Percentiles rank a stretch among this genome's conserved stretches.
These are phyloP conservation scores for Himalopsyche anomala DNA, from an alignment of 2,888 invertebrate species.

Conservation along the genomic window DNA sequence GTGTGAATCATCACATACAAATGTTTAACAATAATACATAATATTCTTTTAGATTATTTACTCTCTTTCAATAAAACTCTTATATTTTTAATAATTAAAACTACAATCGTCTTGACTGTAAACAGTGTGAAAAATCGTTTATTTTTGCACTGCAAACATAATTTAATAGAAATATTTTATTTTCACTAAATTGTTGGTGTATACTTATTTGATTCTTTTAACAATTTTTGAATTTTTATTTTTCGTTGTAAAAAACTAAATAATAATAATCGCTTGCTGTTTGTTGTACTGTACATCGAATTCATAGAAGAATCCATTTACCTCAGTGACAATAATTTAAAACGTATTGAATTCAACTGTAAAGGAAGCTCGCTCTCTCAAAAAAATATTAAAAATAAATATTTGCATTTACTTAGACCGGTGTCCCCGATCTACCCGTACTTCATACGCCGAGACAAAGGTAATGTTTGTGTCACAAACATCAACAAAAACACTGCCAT, in stretches of 20 bases:
- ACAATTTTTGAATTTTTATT: too few species aligned
- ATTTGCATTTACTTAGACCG: conserved; percentile 62
- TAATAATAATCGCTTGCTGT: background rate
- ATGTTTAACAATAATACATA: too few species aligned
- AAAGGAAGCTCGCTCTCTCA: conserved; percentile 57
- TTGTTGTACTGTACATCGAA: background rate
- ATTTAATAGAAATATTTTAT: too few species aligned
- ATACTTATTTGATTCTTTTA: too few species aligned
- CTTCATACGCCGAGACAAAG: conserved; percentile 41
- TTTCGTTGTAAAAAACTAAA: background rate
- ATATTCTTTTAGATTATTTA: too few species aligned
- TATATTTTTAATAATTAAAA: too few species aligned
- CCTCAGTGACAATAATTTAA: background rate
- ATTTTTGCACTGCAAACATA: too few species aligned
- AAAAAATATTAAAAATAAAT: conserved; percentile 56
- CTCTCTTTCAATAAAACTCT: too few species aligned
- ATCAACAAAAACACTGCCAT: conserved; percentile 55
- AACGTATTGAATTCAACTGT: conserved; percentile 29
- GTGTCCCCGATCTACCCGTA: conserved; percentile 51
- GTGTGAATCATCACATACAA: too few species aligned
- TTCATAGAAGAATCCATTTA: conserved; percentile 1
- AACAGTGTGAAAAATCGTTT: too few species aligned
- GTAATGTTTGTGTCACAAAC: conserved; percentile 51
- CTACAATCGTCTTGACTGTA: too few species aligned
- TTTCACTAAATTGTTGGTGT: too few species aligned